Conservation (phyloP, 2,888 invertebrate species). For the Empis livida region DNA sequence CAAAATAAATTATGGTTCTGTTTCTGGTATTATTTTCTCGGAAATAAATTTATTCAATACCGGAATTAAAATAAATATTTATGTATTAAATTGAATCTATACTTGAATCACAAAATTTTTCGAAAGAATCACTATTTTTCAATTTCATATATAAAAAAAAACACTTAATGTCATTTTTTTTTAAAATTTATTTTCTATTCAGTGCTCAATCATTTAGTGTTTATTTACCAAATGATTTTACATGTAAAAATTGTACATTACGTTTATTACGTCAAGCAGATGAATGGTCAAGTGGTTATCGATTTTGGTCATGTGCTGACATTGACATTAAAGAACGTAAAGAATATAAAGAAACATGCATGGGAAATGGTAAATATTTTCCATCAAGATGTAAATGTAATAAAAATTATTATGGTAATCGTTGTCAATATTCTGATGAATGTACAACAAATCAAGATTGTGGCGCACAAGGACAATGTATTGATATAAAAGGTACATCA, state of each 20-base stretch:
- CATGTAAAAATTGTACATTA: constrained; percentile 80
- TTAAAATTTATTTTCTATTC: constrained; percentile 19
- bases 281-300: constrained; percentile 76
- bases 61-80: too few relatives aligned
- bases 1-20: too few relatives aligned
- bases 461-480: constrained; percentile 71
- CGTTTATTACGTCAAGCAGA: constrained; percentile 79
- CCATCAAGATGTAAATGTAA: constrained; percentile 69
- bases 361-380: constrained; percentile 68
- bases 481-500: constrained; percentile 66
- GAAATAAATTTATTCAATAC: too few relatives aligned
- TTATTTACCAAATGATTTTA: constrained; percentile 65
- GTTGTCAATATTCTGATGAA: constrained; percentile 82
- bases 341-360: constrained; percentile 71
- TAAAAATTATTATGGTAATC: constrained; percentile 63
- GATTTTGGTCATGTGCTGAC: constrained; percentile 94
- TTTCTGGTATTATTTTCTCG: too few relatives aligned
- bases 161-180: too few relatives aligned
- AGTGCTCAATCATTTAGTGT: constrained; percentile 76
- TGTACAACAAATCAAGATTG: constrained; percentile 78
- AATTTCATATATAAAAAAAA: too few relatives aligned
- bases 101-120: too few relatives aligned
- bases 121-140: too few relatives aligned
- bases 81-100: too few relatives aligned
- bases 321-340: constrained; percentile 70